A percentile compares a stretch with the other conserved stretches of the same genome.
These are phyloP conservation scores for Leptopterna dolabrata DNA, from an alignment of 2,888 invertebrate species.

Conservation along the genomic window DNA sequence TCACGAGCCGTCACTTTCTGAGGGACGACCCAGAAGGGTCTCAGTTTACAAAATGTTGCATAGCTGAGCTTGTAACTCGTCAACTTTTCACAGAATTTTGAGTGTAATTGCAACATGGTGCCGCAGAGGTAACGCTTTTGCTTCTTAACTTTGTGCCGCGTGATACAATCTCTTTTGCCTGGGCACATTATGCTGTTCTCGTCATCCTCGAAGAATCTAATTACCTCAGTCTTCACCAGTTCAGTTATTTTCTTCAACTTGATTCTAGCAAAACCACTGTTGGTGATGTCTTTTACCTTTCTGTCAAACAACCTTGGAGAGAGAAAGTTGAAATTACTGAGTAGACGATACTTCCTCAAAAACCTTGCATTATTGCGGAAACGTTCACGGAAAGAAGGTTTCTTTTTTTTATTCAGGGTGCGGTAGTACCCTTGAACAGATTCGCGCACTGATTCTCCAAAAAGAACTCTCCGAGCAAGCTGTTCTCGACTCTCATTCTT, in stretches of 20 bases:
- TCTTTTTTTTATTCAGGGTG: background rate
- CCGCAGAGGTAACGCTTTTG: background rate
- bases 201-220: conserved; percentile 6
- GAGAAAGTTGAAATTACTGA: conserved; percentile 33
- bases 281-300: background rate
- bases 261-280: background rate
- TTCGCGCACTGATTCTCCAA: background rate
- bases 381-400: background rate
- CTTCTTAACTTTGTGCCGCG: background rate
- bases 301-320: background rate
- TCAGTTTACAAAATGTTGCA: conserved; percentile 1
- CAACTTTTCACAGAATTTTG: conserved; percentile 18
- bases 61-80: conserved; percentile 17
- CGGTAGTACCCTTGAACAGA: background rate
- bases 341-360: conserved; percentile 28
- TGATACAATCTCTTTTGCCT: too few species aligned
- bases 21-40: too few species aligned
- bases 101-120: background rate
- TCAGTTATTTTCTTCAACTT: background rate
- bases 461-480: background rate
- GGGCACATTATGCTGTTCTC: too few species aligned
- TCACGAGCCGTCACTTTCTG: conserved; percentile 31
- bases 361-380: background rate
- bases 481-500: background rate
- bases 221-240: background rate